These are phyloP conservation scores for Heterodera filipjevi DNA, from an alignment of 2,888 invertebrate genomes.

Conservation along the genomic window DNA sequence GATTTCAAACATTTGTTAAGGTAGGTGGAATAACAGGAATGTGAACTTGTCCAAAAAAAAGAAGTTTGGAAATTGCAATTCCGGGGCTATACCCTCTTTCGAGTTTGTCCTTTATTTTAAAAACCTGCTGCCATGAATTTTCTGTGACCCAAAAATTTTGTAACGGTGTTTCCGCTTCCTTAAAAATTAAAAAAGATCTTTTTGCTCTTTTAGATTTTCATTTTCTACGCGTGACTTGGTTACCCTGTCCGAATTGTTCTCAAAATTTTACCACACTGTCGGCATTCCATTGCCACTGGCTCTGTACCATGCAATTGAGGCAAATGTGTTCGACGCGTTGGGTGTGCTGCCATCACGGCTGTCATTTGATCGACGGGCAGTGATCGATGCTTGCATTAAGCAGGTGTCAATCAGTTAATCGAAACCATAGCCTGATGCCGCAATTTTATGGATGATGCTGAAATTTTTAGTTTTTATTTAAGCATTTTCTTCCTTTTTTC, in stretches of 20 bases:
- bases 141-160: not conserved
- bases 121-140: no score
- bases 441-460: no score
- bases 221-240: conserved; percentile 71
- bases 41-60: no score
- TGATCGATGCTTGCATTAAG: conserved; percentile 19
- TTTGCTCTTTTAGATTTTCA: conserved; percentile 45
- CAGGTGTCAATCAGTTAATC: not conserved
- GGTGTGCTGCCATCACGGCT: conserved; percentile 40
- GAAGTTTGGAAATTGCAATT: no score
- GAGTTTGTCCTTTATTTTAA: no score
- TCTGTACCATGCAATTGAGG: conserved; percentile 31
- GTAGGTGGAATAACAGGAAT: no score
- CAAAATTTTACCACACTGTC: not conserved
- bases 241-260: conserved; percentile 71
- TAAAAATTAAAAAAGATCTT: not conserved
- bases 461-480: not conserved
- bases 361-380: conserved; percentile 23
- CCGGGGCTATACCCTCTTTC: no score
- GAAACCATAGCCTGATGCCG: no score
- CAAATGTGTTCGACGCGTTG: conserved; percentile 40
- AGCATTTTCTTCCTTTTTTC: not conserved
- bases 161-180: not conserved
- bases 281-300: conserved; percentile 18
- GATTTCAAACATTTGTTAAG: conserved; percentile 15